These are phyloP conservation scores for Ips typographus DNA, from an alignment of 1,140 invertebrate genomes.

Conservation along the genomic window DNA sequence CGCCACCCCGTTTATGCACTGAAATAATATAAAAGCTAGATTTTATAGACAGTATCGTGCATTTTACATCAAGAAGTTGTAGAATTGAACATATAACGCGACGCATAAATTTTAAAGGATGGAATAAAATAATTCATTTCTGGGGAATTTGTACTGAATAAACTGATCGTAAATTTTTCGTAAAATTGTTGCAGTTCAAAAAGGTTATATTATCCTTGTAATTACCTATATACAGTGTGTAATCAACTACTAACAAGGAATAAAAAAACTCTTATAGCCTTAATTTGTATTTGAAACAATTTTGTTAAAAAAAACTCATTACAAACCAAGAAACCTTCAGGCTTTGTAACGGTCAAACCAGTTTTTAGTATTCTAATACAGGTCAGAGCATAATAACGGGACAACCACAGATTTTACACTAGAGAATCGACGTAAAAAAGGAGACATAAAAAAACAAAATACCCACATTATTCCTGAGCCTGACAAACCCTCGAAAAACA, in stretches of 20 bases:
- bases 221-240: not conserved
- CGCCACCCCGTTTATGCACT: conserved; percentile 15
- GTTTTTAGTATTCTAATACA: not conserved
- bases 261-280: too few relatives aligned
- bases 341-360: not conserved
- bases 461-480: too few relatives aligned
- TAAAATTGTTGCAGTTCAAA: conserved; percentile 1
- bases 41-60: conserved; percentile 12
- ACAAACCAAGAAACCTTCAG: not conserved
- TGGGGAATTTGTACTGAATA: not conserved
- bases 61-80: conserved; percentile 7
- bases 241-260: too few relatives aligned
- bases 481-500: too few relatives aligned
- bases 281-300: not conserved
- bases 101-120: conserved; percentile 9
- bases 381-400: not conserved
- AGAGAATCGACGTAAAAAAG: not conserved
- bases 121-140: conserved; percentile 5
- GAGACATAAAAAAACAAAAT: too few relatives aligned
- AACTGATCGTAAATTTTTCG: conserved; percentile 8
- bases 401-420: not conserved
- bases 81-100: conserved; percentile 6
- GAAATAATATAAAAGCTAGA: conserved; percentile 11
- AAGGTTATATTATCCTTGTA: not conserved
- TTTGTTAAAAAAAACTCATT: not conserved